Evolutionary conservation across 2,888 invertebrate species (phyloP), one percentile per base, ranked within the genome.

Genomic region (Hipparchia sbordonii): DNA sequence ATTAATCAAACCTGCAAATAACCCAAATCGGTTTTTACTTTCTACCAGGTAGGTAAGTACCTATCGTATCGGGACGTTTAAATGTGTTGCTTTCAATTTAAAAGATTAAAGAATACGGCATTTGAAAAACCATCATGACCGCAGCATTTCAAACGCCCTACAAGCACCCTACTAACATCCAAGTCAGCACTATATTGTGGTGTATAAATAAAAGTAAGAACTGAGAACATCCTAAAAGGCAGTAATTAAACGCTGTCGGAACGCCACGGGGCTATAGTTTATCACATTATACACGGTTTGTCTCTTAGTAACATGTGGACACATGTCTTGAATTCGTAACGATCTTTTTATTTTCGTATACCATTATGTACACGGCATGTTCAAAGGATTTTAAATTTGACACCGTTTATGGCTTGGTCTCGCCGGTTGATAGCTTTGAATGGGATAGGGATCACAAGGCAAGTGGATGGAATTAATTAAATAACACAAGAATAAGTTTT

Each of bases 351-450:
- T 91, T 89, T 87, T 87, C 80, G 84, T 86, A 85, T 86, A 87
- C 84, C 87, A 88, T 88, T 87, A 88, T 87, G 86, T 88, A 85
- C 83, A 87, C 91, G 91, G 91, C 84, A 76, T 84, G 86, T 87
- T 92, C 91, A 91, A 92, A 92, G 88, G 87, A 86, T 85, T 90
- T 88, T 89, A 89, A 91, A 91, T 92, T 90, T 89, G 91, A 90
- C 90, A 90, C 90, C 91, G 83, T 92, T 91, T 91, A 91, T 89
- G 83, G 86, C 83, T 84, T 82, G 85, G 86, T 87, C 82, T 83
- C 81, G 78, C 79, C 79, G 81, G 86, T 87, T 87, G 89, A 89
- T 85, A 84, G 82, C 77, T 78, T 82, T 78, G 79, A 83, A 82
- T 74, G 77, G 77, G 75, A 82, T 82, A 79, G 82, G 81, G 81